A percentile compares a stretch with the other conserved stretches of the same genome.
Evolutionary conservation across 2,113 vertebrate species (phyloP).

Genomic region (Anarhynchus alexandrinus): DNA sequence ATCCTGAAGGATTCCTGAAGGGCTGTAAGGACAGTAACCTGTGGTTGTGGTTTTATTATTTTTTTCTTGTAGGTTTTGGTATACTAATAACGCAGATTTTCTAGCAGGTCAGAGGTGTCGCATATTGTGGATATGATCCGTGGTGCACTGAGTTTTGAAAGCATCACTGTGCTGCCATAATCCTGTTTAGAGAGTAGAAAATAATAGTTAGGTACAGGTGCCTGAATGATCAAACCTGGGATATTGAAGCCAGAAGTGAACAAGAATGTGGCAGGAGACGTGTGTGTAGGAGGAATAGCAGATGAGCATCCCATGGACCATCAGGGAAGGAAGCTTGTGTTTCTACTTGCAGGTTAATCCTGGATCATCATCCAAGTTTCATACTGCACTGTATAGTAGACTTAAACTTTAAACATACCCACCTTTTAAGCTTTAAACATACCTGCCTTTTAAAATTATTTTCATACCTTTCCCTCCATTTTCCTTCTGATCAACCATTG

Average conservation of each 20-base stretch:
- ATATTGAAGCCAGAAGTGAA: neutral
- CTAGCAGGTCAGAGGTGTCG: neutral
- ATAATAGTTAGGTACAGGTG: neutral
- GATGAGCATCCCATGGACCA: neutral
- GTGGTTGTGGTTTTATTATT: neutral
- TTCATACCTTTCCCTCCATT: accelerated
- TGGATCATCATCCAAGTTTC: neutral
- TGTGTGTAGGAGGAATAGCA: neutral
- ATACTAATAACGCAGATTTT: neutral
- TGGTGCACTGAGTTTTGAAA: neutral
- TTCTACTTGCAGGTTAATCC: neutral
- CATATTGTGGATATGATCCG: accelerated
- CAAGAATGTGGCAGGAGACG: neutral
- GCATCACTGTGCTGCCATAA: neutral
- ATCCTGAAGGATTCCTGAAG: neutral
- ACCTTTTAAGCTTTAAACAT: neutral
- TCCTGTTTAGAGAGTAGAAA: neutral
- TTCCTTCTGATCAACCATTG: neutral
- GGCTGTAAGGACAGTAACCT: neutral
- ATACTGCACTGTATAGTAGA: neutral
- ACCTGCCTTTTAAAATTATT: neutral
- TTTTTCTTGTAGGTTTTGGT: neutral
- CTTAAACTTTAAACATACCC: neutral
- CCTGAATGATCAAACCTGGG: neutral
- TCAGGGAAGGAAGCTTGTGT: neutral